A percentile compares a stretch with the other conserved stretches of the same genome.
Evolutionary conservation across 2,797 vertebrate species (phyloP).

Genomic region (Pogonophryne albipinna): DNA sequence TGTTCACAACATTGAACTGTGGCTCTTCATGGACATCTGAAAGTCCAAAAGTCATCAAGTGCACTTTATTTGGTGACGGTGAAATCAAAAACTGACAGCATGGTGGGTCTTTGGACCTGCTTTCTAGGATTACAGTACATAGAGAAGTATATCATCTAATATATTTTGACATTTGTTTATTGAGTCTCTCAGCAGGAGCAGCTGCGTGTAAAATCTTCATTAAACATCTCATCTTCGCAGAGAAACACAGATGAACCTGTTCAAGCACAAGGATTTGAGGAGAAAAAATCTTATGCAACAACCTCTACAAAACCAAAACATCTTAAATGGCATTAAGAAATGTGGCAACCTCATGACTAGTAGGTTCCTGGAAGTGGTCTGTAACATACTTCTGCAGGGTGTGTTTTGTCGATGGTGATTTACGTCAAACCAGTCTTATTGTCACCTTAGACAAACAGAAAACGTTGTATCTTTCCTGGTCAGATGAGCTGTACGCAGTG

Average conservation of each 20-base stretch:
- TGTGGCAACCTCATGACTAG: not conserved
- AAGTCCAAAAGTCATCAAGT: constrained; percentile 10
- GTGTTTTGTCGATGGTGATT: not conserved
- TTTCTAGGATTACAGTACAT: not conserved
- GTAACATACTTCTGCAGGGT: not conserved
- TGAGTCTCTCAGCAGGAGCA: not conserved
- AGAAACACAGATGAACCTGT: constrained; percentile 10
- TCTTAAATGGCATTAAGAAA: not conserved
- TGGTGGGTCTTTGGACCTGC: not conserved
- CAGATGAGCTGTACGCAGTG: constrained; percentile 9
- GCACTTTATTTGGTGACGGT: not conserved
- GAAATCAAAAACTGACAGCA: no score
- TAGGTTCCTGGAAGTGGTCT: not conserved
- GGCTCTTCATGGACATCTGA: not conserved
- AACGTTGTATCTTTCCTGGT: not conserved
- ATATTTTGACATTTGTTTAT: not conserved
- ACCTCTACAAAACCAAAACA: not conserved
- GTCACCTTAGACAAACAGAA: constrained; percentile 8
- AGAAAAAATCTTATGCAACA: no score
- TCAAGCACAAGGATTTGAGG: not conserved
- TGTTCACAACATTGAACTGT: not conserved
- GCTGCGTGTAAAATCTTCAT: not conserved
- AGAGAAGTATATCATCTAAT: not conserved
- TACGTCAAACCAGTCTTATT: not conserved
- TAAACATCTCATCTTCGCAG: not conserved